Evolutionary conservation across 2,888 invertebrate species (phyloP).

Genomic region (Napeogenes inachia): DNA sequence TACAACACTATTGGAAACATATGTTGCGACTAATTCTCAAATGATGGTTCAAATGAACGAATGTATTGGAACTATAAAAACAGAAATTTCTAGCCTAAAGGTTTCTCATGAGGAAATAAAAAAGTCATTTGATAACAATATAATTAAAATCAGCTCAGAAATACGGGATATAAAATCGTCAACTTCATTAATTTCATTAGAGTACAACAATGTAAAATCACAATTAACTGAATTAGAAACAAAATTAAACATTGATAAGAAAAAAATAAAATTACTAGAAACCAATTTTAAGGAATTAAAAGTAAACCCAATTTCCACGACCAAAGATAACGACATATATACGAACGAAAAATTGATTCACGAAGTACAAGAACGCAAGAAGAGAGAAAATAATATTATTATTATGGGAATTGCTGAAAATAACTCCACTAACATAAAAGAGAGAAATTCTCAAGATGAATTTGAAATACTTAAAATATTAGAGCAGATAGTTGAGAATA

Average conservation of each 20-base stretch:
- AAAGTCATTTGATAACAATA: conserved; percentile 12
- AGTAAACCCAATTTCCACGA: conserved; percentile 3
- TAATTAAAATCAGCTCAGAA: conserved; percentile 14
- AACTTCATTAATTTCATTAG: conserved; percentile 9
- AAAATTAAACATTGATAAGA: conserved; percentile 15
- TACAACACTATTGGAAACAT: conserved; percentile 20
- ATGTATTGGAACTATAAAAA: conserved; percentile 15
- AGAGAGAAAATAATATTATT: conserved; percentile 23
- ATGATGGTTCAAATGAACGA: conserved; percentile 17
- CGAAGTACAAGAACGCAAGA: conserved; percentile 22
- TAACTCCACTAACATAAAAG: conserved; percentile 1
- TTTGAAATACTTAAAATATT: conserved; percentile 17
- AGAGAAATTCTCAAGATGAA: conserved; percentile 11
- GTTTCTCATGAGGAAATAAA: conserved; percentile 17
- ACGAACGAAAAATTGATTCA: conserved; percentile 23
- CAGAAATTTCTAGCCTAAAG: conserved; percentile 11
- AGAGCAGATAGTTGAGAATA: background rate
- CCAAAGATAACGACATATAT: conserved; percentile 3
- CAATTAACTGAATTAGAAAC: conserved; percentile 15
- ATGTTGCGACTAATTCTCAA: conserved; percentile 16
- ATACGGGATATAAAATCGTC: conserved; percentile 15
- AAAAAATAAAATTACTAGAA: conserved; percentile 17
- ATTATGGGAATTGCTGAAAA: conserved; percentile 18
- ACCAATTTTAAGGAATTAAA: conserved; percentile 12
- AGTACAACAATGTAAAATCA: conserved; percentile 5